phyloP scores from a whole-genome alignment of 23 tunicate genomes.

The Styela clava region DNA sequence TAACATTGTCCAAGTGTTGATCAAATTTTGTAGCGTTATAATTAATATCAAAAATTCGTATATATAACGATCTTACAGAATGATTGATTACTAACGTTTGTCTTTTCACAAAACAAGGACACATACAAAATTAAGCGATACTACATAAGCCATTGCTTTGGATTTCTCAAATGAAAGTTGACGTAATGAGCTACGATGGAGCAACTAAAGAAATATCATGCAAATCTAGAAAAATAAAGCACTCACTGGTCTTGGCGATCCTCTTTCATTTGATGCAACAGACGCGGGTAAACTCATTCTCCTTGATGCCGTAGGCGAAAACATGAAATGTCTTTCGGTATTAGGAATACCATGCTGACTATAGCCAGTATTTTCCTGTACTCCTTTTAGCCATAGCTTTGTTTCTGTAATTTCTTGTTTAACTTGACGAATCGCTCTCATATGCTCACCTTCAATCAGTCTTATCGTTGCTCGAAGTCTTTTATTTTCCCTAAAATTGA shows the following conservation, averaged over 20 bases:
- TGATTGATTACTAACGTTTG: no score
- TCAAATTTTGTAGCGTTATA: no score
- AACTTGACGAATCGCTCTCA: conserved; percentile 66
- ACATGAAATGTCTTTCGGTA: conserved; percentile 1
- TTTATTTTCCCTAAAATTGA: conserved; percentile 77
- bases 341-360: conserved; percentile 54
- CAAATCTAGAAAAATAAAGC: not conserved
- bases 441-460: conserved; percentile 72
- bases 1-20: no score
- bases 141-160: no score
- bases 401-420: conserved; percentile 81
- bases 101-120: no score
- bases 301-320: conserved; percentile 17
- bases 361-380: conserved; percentile 59
- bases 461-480: conserved; percentile 57
- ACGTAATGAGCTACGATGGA: no score
- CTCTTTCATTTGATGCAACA: conserved; percentile 4
- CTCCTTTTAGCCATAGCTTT: conserved; percentile 58
- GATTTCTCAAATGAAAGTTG: no score
- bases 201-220: no score
- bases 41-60: no score
- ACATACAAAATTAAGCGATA: no score
- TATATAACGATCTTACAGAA: no score
- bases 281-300: conserved; percentile 12
- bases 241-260: conserved; percentile 17